phyloP scores from a whole-genome alignment of 2,797 vertebrate species.

The Bradypus variegatus region DNA sequence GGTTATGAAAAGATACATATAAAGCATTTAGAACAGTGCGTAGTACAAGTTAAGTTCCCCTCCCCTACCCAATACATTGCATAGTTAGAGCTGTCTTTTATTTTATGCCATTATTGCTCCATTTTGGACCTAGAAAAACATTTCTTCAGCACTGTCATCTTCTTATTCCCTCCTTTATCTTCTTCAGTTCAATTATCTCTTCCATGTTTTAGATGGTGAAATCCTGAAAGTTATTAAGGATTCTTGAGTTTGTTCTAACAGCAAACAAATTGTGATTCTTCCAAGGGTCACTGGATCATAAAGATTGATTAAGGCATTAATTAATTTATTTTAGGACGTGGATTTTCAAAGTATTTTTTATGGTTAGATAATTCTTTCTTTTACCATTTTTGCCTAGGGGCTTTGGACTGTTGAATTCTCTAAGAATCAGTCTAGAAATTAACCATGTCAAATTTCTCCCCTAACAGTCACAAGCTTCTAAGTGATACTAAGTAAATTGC shows the following conservation, averaged over 20 bases:
- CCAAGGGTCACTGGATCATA: neutral
- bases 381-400: neutral
- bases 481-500: neutral
- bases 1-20: rapidly evolving
- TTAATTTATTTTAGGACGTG: neutral
- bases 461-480: neutral
- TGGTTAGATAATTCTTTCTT: neutral
- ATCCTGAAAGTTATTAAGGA: neutral
- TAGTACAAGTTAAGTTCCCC: neutral
- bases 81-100: too few relatives aligned
- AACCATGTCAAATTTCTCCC: neutral
- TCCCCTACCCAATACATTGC: too few relatives aligned
- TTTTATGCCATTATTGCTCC: neutral
- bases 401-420: neutral
- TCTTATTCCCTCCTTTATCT: neutral
- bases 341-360: neutral
- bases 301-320: neutral
- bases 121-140: neutral
- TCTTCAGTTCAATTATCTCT: neutral
- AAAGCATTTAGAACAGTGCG: neutral
- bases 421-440: neutral
- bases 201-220: neutral
- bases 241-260: neutral
- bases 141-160: neutral
- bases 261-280: neutral